A percentile compares a stretch with the other conserved stretches of the same genome.
Conservation (phyloP, 2,797 vertebrate genomes). For the Chelon auratus region DNA sequence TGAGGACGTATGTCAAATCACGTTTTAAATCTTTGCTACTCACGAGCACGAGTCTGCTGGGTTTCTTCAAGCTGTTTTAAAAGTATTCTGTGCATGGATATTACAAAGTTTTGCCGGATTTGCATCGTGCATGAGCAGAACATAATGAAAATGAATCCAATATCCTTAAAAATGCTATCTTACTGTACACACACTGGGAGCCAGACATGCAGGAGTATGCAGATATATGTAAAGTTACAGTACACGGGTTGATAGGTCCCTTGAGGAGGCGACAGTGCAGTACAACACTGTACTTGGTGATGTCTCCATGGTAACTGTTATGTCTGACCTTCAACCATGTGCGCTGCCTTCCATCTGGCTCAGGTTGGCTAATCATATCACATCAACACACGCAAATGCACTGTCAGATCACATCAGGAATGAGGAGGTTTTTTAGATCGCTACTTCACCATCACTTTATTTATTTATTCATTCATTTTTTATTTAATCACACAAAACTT, state of each 20-base stretch:
- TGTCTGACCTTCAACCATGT: conserved; percentile 82
- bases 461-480: conserved; percentile 6
- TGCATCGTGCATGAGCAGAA: neutral
- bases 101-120: conserved; percentile 15
- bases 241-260: conserved; percentile 44
- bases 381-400: conserved; percentile 59
- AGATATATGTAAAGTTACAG: conserved; percentile 12
- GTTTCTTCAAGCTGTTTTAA: neutral
- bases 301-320: conserved; percentile 82
- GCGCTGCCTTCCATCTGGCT: conserved; percentile 73
- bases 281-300: conserved; percentile 59
- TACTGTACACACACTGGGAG: conserved; percentile 9
- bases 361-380: conserved; percentile 76
- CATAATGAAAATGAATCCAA: conserved; percentile 2
- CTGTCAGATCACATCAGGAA: conserved; percentile 39
- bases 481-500: conserved; percentile 6
- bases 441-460: neutral
- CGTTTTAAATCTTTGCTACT: neutral
- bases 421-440: conserved; percentile 15
- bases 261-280: conserved; percentile 48
- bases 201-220: neutral
- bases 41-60: neutral
- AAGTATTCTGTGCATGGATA: neutral
- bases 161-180: neutral
- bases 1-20: conserved; percentile 9